Base-by-base conservation (phyloP, 2,888 invertebrate genomes). In the Dryadula phaetusa region DNA sequence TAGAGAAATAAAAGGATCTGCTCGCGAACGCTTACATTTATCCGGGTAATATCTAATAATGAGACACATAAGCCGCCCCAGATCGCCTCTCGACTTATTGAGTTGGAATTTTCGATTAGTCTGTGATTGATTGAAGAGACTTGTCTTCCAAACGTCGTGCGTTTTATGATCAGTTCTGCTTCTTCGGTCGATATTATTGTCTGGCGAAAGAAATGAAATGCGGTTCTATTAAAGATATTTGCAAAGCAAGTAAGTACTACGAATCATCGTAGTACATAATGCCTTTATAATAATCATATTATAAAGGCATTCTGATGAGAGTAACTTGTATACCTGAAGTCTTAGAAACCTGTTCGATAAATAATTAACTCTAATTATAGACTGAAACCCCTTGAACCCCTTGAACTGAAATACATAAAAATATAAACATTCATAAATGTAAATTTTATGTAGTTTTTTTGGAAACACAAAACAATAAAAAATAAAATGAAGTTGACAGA, bases 61-160 rank as follows among this genome's bases (percentile, higher is more conserved):
- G 87, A 85, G 85, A 84, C 86, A 88, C 83, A 89, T 88, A 88
- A 90, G 89, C 87, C 83, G 80, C 80, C 79, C 79, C 81, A 81
- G 81, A 86, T 85, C 80, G 84, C 79, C 80, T 82, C 82, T 83
- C 76, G 82, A 84, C 83, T 88, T 88, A 90, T 90, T 88, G 87
- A 87, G 82, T 82, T 77, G 90, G 91, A 89, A 90, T 91, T 91
- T 92, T 90, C 90, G 86, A 92, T 92, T 91, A 92, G 85, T 83
- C 81, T 83, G 85, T 90, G 92, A 92, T 92, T 92, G 92, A 92
- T 92, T 89, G 89, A 84, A 87, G 82, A 80, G 83, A 87, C 89
- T 90, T 82, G 84, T 85, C 82, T 78, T 80, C 77, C 78, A 77
- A 74, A 79, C 76, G 84, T 86, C 84, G 87, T 87, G 87, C 89